Evolutionary conservation across 2,797 vertebrate genomes (phyloP), one percentile per base, ranked within the genome.

Genomic region (Scleropages formosus): DNA sequence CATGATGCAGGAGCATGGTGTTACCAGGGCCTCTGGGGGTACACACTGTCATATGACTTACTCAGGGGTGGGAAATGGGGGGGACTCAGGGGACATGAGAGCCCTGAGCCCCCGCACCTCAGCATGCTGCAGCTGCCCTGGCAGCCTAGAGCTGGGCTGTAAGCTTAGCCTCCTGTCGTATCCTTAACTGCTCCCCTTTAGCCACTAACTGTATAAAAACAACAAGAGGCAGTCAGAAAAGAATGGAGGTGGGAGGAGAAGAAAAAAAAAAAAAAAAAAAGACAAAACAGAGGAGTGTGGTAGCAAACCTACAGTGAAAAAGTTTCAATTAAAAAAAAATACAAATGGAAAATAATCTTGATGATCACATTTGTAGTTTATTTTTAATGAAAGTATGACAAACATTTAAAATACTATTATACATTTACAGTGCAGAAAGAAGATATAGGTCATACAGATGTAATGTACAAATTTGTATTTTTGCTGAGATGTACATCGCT

Each of bases 141-240:
- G 91, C 93, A 91, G 91, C 92, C 90, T 92, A 89, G 88, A 93
- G 93, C 81, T 94, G 90, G 84, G 90, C 91, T 91, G 92, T 91
- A 87, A 93, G 92, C 86, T 88, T 90, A 91, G 92, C 88, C 87
- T 94, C 93, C 83, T 94, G 93, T 92, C 94, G 92, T 93, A 93
- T 87, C 91, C 88, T 94, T 91, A 94, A 92, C 91, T 93, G 91
- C 90, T 94, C 91, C 82, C 94, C 93, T 88, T 92, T 91, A 91
- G 91, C 91, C 89, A 92, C 93, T 94, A 94, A 94, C 93, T 94
- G 91, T 87, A 51, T 85, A 91, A 88, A 85, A 93, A 92, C 90
- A 92, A 90, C 93, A 72, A 56, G 10, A 93, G 46, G 92, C 92
- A 88, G 91, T 47, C 13, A 58, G n/a, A 58, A 16, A 18, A 51